These are phyloP conservation scores for Ernsta delagoae DNA, from an alignment of 2,888 invertebrate species.

Conservation along the genomic window DNA sequence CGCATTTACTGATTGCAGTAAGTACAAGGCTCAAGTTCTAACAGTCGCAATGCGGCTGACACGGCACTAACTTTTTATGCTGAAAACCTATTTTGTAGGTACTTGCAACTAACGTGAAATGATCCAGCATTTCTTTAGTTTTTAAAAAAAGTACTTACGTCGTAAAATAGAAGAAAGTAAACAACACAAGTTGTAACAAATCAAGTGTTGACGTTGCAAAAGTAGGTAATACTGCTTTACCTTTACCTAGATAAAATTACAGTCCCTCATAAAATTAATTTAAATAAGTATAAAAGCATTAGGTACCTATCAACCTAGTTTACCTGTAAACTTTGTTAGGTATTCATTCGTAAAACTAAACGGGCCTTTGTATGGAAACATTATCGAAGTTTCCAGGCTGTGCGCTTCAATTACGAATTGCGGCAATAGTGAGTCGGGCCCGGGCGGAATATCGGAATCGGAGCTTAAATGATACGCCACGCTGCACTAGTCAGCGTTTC, in stretches of 20 bases:
- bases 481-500: slow-evolving; percentile 38
- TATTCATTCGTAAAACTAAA: background rate
- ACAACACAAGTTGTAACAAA: too few species aligned
- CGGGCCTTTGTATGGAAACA: background rate
- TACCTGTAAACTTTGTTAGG: too few species aligned
- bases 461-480: slow-evolving; percentile 49
- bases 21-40: slow-evolving; percentile 17
- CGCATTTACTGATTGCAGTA: slow-evolving; percentile 29
- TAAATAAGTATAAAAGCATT: too few species aligned
- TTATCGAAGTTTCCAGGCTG: slow-evolving; percentile 43
- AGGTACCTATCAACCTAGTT: too few species aligned
- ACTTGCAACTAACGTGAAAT: background rate
- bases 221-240: too few species aligned
- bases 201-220: background rate
- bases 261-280: too few species aligned
- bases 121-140: background rate
- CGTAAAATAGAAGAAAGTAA: too few species aligned
- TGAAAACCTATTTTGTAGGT: slow-evolving; percentile 1
- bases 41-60: slow-evolving; percentile 31
- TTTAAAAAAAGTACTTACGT: too few species aligned
- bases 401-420: slow-evolving; percentile 47
- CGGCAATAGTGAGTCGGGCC: slow-evolving; percentile 49
- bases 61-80: slow-evolving; percentile 11
- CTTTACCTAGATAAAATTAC: too few species aligned
- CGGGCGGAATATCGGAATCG: slow-evolving; percentile 50